Evolutionary conservation across 2,113 vertebrate genomes (phyloP).

Genomic region (Ochotona princeps): DNA sequence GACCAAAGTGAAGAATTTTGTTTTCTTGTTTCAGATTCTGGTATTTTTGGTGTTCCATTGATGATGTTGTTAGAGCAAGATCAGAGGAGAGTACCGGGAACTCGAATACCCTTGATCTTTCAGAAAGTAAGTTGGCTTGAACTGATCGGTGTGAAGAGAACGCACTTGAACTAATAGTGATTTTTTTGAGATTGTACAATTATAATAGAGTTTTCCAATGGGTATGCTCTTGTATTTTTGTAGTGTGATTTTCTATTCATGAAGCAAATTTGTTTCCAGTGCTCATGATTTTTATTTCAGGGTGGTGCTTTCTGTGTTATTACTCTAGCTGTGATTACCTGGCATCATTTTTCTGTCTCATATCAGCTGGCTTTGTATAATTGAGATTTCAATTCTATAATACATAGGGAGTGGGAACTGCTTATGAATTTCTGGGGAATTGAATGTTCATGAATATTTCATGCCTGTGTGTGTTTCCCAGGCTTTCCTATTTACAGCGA

Average conservation of each 20-base stretch:
- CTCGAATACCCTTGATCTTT: conserved; percentile 94
- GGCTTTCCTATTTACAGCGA: conserved; percentile 74
- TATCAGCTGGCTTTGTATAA: conserved; percentile 78
- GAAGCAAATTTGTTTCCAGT: conserved; percentile 65
- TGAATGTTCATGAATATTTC: conserved; percentile 80
- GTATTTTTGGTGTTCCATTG: conserved; percentile 94
- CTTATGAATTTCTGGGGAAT: conserved; percentile 73
- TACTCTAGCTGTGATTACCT: conserved; percentile 74
- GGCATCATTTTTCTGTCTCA: conserved; percentile 69
- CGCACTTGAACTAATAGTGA: conserved; percentile 1
- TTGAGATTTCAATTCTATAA: conserved; percentile 76
- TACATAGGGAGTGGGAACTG: conserved; percentile 59
- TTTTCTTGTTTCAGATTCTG: conserved; percentile 89
- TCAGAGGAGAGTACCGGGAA: conserved; percentile 90
- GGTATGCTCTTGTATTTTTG: conserved; percentile 67
- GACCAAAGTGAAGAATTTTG: conserved; percentile 51
- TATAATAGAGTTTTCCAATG: conserved; percentile 57
- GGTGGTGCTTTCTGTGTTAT: conserved; percentile 66
- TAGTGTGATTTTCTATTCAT: conserved; percentile 70
- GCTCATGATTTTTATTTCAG: conserved; percentile 74
- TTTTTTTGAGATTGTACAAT: conserved; percentile 27
- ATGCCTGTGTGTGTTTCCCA: conserved; percentile 68
- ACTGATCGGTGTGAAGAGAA: background rate
- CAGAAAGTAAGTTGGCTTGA: conserved; percentile 89
- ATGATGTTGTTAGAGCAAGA: conserved; percentile 94